Evolutionary conservation across 1,140 invertebrate genomes (phyloP).

Genomic region (Atta colombica): DNA sequence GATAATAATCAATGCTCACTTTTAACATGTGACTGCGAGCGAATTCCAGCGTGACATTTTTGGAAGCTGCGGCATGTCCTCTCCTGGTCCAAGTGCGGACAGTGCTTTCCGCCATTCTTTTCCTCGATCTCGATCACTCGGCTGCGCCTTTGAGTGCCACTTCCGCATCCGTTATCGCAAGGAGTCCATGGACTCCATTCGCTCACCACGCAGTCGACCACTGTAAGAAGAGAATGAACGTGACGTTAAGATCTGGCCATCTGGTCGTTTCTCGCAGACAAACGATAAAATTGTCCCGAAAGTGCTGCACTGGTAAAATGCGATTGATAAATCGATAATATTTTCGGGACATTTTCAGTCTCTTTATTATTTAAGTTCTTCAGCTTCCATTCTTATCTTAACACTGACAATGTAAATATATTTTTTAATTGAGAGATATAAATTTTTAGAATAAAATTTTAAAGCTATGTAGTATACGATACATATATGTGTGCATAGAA

Average conservation of each 20-base stretch:
- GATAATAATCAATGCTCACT: constrained; percentile 53
- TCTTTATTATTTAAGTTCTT: neutral
- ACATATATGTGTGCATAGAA: neutral
- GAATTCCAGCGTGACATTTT: constrained; percentile 88
- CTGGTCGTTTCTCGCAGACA: constrained; percentile 30
- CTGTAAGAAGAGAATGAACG: constrained; percentile 83
- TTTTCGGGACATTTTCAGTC: neutral
- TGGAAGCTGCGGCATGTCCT: constrained; percentile 91
- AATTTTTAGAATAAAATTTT: neutral
- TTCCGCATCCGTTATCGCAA: constrained; percentile 92
- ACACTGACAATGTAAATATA: neutral
- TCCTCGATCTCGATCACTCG: constrained; percentile 88
- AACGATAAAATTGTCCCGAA: constrained; percentile 34
- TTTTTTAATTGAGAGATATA: neutral
- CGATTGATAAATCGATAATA: constrained; percentile 10
- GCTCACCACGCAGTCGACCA: constrained; percentile 92
- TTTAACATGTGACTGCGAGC: constrained; percentile 71
- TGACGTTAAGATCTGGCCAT: constrained; percentile 40
- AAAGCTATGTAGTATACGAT: neutral
- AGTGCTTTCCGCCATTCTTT: constrained; percentile 92
- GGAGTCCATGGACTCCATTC: constrained; percentile 92
- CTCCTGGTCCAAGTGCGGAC: constrained; percentile 91
- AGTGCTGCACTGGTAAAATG: neutral
- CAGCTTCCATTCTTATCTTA: neutral
- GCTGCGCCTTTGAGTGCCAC: constrained; percentile 91